phyloP scores from a whole-genome alignment of 2,113 vertebrate genomes.

The Pygathrix nemaeus region DNA sequence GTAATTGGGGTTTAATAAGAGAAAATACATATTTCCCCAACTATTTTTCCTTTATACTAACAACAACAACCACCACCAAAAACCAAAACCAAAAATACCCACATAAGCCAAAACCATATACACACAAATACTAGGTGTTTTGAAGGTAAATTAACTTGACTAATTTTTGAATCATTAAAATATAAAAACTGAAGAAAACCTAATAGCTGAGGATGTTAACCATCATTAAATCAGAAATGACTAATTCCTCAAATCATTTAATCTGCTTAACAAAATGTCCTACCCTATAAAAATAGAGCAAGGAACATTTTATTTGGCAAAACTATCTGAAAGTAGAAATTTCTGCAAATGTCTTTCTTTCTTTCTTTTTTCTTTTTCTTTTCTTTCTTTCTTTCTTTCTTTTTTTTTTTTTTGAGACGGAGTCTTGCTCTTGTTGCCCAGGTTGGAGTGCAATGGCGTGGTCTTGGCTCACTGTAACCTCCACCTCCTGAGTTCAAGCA shows the following conservation, averaged over 20 bases:
- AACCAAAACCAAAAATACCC: constrained; percentile 54
- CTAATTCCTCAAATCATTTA: not conserved
- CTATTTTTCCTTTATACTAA: constrained; percentile 62
- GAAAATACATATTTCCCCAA: constrained; percentile 59
- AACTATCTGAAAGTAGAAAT: not conserved
- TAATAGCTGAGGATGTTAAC: not conserved
- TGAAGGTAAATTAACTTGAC: constrained; percentile 37
- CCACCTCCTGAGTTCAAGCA: too few relatives aligned
- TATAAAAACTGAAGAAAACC: not conserved
- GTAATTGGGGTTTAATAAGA: constrained; percentile 62
- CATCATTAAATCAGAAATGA: not conserved
- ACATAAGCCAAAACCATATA: constrained; percentile 51
- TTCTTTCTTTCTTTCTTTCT: too few relatives aligned
- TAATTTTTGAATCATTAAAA: constrained; percentile 43
- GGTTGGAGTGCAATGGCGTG: too few relatives aligned
- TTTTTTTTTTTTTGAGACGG: too few relatives aligned
- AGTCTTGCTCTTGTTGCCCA: too few relatives aligned
- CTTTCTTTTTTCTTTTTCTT: too few relatives aligned
- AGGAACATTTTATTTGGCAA: not conserved
- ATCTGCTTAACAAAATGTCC: not conserved
- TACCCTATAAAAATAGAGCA: not conserved
- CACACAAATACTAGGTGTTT: constrained; percentile 37
- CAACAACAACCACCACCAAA: constrained; percentile 10
- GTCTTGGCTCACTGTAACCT: too few relatives aligned
- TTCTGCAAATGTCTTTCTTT: not conserved